These are phyloP conservation scores for Xanthia togata DNA, from an alignment of 2,888 invertebrate species.

Conservation along the genomic window DNA sequence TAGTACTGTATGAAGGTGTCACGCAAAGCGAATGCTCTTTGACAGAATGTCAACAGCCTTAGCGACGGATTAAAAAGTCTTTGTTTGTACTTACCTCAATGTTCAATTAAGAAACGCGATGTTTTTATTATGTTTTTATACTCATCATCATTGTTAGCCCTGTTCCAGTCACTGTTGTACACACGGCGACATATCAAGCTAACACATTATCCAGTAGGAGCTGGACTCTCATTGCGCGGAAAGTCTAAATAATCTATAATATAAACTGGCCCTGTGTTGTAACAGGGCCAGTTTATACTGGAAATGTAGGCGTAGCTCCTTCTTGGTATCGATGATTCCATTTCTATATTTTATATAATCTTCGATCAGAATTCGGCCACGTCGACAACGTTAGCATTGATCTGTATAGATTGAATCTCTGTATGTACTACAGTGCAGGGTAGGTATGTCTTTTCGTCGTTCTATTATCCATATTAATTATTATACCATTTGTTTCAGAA, in stretches of 20 bases:
- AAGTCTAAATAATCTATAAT: background rate
- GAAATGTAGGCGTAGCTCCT: background rate
- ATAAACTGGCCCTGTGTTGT: too few relatives aligned
- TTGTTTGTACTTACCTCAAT: conserved; percentile 14
- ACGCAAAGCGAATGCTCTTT: conserved; percentile 8
- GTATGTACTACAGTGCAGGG: background rate
- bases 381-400: background rate
- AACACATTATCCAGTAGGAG: background rate
- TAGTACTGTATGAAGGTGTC: background rate
- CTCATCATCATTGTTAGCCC: background rate
- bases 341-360: background rate
- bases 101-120: background rate
- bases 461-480: conserved; percentile 14
- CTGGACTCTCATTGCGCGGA: background rate
- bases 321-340: background rate
- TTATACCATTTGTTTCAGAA: conserved; percentile 89
- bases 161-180: background rate
- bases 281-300: background rate
- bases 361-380: background rate
- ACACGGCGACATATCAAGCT: background rate
- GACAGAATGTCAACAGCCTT: conserved; percentile 3
- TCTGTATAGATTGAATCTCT: background rate
- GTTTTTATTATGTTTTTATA: background rate
- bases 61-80: conserved; percentile 13
- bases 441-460: background rate